These are phyloP conservation scores for Allobates femoralis DNA, from an alignment of 2,797 vertebrate species.

Conservation along the genomic window DNA sequence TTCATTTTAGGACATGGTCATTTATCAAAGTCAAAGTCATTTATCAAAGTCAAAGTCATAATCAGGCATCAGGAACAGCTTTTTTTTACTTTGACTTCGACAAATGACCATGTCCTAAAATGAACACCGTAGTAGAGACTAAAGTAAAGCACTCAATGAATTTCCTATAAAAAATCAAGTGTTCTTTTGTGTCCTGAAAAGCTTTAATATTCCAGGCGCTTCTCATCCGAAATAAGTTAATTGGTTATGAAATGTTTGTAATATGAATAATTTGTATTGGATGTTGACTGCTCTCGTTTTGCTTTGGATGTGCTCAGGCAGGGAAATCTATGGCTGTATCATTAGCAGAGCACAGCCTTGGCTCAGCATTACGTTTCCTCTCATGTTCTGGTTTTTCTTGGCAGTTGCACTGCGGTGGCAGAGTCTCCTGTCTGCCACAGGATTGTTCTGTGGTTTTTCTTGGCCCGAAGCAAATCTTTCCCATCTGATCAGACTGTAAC, in stretches of 20 bases:
- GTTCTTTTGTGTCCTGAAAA: neutral
- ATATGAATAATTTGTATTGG: neutral
- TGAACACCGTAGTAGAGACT: neutral
- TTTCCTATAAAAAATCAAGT: neutral
- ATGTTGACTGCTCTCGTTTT: neutral
- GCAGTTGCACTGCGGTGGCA: constrained; percentile 17
- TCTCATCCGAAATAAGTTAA: neutral
- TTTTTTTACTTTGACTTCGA: too few species aligned
- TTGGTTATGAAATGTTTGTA: neutral
- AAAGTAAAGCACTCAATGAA: neutral
- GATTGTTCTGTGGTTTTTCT: constrained; percentile 57
- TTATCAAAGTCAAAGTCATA: too few species aligned
- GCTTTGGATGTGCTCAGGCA: constrained; percentile 8
- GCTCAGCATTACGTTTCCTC: constrained; percentile 6
- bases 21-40: too few species aligned
- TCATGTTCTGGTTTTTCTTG: constrained; percentile 56
- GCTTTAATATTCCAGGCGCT: neutral
- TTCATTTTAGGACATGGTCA: too few species aligned
- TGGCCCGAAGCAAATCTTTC: constrained; percentile 47
- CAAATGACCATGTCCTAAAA: too few species aligned
- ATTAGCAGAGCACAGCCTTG: constrained; percentile 32
- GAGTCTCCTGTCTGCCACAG: constrained; percentile 48
- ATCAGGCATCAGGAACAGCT: too few species aligned
- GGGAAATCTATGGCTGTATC: constrained; percentile 4
- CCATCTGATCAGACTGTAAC: constrained; percentile 50